Evolutionary conservation across 2,113 vertebrate species (phyloP), one percentile per base, ranked within the genome.

Genomic region (Eurypyga helias): DNA sequence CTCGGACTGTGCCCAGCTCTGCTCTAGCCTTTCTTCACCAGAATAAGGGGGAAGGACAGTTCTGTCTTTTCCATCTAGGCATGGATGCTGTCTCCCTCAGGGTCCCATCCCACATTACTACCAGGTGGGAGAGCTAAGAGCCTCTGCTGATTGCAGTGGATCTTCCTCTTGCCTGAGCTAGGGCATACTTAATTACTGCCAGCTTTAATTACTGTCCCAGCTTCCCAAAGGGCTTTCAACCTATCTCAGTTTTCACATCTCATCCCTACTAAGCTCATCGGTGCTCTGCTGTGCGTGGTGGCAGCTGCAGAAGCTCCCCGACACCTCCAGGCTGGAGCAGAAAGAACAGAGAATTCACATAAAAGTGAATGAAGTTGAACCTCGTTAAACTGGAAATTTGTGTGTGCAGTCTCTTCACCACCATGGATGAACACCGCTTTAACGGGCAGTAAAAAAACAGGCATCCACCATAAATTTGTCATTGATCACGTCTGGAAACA

Each of bases 121-220:
- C 7, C 65, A 58, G 54, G 9, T n/a, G 49, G 24, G 52, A 54
- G 58, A 82, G 34, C 61, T 55, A 10, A 17, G 60, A 45, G 46
- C n/a, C 66, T 43, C 72, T 48, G 54, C 54, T 13, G 45, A 29
- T 0, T 10, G 24, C 83, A 3, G 43, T 5, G 36, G 10, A 34
- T 58, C 69, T 33, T 58, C 75, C 51, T 38, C 51, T 1, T 26
- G 38, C 43, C 61, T 36, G 1, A 93, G 82, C 73, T 45, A 78
- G 46, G 69, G 61, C 31, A 0, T 0, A 2, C 78, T 93, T 94
- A 72, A 97, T 97, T 95, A 90, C 71, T 93, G 90, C 85, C 96
- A 86, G 78, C 67, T 93, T 83, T 97, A 97, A 97, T 96, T 94
- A 97, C 84, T 7, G 20, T 24, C 41, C 87, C 66, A 41, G 82